phyloP scores from a whole-genome alignment of 1,140 invertebrate species.

The Radopholus similis region DNA sequence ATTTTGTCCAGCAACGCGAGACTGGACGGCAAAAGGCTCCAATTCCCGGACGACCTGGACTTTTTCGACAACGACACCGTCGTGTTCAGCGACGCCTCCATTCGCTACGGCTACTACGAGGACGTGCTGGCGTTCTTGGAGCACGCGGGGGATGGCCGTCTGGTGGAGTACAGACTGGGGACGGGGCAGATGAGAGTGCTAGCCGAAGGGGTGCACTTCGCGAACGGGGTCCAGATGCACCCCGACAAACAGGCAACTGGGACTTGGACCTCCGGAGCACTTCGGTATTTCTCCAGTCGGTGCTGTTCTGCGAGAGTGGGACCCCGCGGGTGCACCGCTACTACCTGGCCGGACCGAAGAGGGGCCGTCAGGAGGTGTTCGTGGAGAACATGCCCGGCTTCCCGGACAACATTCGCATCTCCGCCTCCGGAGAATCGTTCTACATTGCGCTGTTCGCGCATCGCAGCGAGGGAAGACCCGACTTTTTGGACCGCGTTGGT shows the following conservation, averaged over 20 bases:
- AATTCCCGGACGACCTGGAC: constrained; percentile 30
- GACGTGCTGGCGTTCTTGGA: constrained; percentile 23
- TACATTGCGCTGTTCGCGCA: constrained; percentile 31
- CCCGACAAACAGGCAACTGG: constrained; percentile 21
- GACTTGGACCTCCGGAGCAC: too few relatives aligned
- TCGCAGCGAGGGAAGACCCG: constrained; percentile 7
- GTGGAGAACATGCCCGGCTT: constrained; percentile 61
- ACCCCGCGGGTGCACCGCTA: constrained; percentile 18
- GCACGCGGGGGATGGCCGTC: constrained; percentile 23
- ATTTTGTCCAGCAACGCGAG: constrained; percentile 4
- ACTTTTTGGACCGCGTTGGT: constrained; percentile 45
- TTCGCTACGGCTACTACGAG: constrained; percentile 9
- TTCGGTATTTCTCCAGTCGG: too few relatives aligned
- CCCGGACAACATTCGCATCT: constrained; percentile 61
- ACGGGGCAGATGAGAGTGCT: constrained; percentile 27
- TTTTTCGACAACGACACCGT: constrained; percentile 30
- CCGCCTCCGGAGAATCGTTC: constrained; percentile 49
- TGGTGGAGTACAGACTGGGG: constrained; percentile 28
- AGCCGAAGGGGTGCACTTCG: constrained; percentile 25
- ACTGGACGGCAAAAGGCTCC: constrained; percentile 9
- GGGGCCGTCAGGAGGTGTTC: constrained; percentile 53
- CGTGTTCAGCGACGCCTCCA: constrained; percentile 29
- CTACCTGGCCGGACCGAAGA: constrained; percentile 48
- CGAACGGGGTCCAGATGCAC: constrained; percentile 41
- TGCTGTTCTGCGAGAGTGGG: constrained; percentile 21